Base-by-base conservation (phyloP, 2,113 vertebrate genomes). In the Upupa epops region DNA sequence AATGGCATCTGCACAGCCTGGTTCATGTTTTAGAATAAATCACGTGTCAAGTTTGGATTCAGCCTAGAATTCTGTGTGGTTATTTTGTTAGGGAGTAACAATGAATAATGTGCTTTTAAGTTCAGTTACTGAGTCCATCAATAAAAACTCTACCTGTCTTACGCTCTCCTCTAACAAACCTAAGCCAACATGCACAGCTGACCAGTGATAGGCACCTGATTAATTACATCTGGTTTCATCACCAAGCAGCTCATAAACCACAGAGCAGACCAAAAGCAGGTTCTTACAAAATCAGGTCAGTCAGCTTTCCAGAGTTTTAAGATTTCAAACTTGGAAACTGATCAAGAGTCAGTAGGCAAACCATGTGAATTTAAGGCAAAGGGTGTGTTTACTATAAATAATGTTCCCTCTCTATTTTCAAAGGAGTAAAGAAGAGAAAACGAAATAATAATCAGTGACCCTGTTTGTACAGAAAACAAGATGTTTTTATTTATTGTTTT, bases 401-500 rank as follows among this genome's bases (percentile, higher is more conserved):
- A 74, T 31, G 58, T 16, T 83, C 69, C 55, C 40, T 73, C 28
- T 76, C 69, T 82, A 26, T 82, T 93, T 94, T 65, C 76, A 71
- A 85, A 74, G 48, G 34, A 14, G 19, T 88, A 55, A 68, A 69
- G 56, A 89, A 83, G 2, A 59, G n/a, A 8, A 0, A 6, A 78
- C 1, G 3, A 77, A 92, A 92, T 88, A 61, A 87, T 64, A 46
- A 81, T 88, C 28, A 61, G 3, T 34, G 25, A 81, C 78, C 92
- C 55, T 73, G 75, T 91, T 90, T 79, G 66, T 75, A 66, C 19
- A 89, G 83, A 86, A 93, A 84, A 93, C 55, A 88, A 61, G 54
- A 55, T 73, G 58, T n/a, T 95, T 91, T 94, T 94, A 91, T 93
- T 93, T 94, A 95, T 66, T 68, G 48, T 25, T 87, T 82, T 94